Base-by-base conservation (phyloP, 2,797 vertebrate species). In the Mionectes olivaceus region DNA sequence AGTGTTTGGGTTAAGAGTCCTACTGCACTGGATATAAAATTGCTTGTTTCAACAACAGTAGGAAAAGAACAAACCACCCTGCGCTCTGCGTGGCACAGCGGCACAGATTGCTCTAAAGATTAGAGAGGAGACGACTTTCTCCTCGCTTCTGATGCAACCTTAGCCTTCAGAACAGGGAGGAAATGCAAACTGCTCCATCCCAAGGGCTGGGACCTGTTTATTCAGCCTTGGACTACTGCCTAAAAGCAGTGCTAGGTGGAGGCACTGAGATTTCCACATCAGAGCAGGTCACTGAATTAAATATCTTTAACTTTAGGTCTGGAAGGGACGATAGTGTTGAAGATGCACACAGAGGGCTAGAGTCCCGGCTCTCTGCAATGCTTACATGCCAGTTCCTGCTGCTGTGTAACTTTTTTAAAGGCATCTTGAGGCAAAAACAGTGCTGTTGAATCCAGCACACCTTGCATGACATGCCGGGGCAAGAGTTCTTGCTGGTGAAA, bases 1-100 rank as follows among this genome's bases (percentile, higher is more conserved):
- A 91, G 94, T 94, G 93, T 94, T 94, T 94, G 75, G 79, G 89
- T 96, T 94, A 85, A 94, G 87, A 91, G 87, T 80, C 70, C 64
- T 93, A 7, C 70, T 87, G 37, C 44, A 90, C 21, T 83, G 85
- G 79, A 39, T 91, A 83, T 57, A 73, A 94, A 94, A 91, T 89
- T 43, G n/a, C 63, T 93, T 94, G 70, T 96, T 96, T 95, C 77
- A 91, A 87, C 87, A 94, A 33, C 74, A 94, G 77, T 64, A 69
- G 70, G 88, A 84, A 89, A 33, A 77, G 74, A 84, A 77, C 87
- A 94, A 91, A 71, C 75, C 77, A 70, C 30, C 56, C 59, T 3
- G 37, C 67, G 83, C 89, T 93, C 82, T 81, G 28, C 0, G 27
- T 89, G 92, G 46, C 93, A 71, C 64, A 39, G 80, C 15, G 1